A percentile compares a stretch with the other conserved stretches of the same genome.
These are phyloP conservation scores for Mystacornis crossleyi DNA, from an alignment of 2,113 vertebrate species.

Conservation along the genomic window DNA sequence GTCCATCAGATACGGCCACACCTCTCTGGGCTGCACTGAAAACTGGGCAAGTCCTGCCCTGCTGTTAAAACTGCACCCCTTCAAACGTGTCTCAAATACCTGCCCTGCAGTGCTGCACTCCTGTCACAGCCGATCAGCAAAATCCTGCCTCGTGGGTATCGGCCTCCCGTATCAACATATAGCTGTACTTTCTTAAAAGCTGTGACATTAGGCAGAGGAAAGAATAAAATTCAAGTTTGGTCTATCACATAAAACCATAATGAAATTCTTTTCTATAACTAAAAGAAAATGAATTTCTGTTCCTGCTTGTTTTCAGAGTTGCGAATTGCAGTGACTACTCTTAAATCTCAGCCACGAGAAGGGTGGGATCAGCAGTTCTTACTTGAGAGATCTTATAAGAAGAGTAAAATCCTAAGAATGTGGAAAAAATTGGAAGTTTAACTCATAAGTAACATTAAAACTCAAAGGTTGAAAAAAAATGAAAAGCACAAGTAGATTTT, in stretches of 20 bases:
- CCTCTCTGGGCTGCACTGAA: not conserved
- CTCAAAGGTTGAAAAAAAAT: not conserved
- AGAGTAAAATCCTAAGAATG: not conserved
- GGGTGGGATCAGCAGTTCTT: not conserved
- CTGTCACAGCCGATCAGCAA: not conserved
- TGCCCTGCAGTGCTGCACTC: not conserved
- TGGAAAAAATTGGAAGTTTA: not conserved
- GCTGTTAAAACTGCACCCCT: not conserved
- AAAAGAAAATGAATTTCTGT: not conserved
- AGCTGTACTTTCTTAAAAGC: not conserved
- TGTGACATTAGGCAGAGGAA: not conserved
- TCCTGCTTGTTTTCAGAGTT: not conserved
- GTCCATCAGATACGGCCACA: not conserved
- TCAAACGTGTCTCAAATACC: not conserved
- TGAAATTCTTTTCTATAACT: not conserved
- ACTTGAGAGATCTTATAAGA: not conserved
- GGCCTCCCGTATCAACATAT: not conserved
- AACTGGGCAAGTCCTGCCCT: not conserved
- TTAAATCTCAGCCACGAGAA: not conserved
- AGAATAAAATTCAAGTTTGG: not conserved
- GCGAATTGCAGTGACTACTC: not conserved
- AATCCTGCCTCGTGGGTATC: not conserved
- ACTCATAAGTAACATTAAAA: not conserved
- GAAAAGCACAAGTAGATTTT: not conserved
- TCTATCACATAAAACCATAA: not conserved